Evolutionary conservation across 92 coral and sea anemone species (phyloP).

Genomic region (Montipora capitata): DNA sequence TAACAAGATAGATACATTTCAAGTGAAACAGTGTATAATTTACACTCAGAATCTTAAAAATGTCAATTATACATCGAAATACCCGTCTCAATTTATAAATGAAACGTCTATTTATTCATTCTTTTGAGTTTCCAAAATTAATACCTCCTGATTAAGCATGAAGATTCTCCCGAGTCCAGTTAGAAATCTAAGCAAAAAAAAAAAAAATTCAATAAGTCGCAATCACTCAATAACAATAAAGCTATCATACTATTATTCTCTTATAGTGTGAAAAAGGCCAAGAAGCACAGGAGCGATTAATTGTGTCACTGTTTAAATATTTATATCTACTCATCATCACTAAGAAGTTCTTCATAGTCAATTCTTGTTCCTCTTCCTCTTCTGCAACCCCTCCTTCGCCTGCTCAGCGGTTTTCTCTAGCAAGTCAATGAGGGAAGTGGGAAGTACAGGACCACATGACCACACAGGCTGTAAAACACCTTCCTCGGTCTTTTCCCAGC

Average conservation of each 20-base stretch:
- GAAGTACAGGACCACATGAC: conserved; percentile 52
- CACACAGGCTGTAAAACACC: conserved; percentile 63
- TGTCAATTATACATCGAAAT: too few species aligned
- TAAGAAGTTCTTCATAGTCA: conserved; percentile 47
- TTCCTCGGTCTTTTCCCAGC: conserved; percentile 24
- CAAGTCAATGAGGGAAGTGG: conserved; percentile 57
- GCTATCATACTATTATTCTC: not conserved
- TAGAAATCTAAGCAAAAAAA: too few species aligned
- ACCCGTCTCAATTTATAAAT: too few species aligned
- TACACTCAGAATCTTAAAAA: not conserved
- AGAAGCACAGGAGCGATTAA: conserved; percentile 34
- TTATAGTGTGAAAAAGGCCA: conserved; percentile 35
- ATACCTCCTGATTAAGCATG: too few species aligned
- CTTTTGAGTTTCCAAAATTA: too few species aligned
- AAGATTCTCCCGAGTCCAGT: too few species aligned
- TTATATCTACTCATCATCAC: conserved; percentile 29
- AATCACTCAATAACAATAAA: too few species aligned
- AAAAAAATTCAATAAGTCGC: too few species aligned
- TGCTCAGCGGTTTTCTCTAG: conserved; percentile 29
- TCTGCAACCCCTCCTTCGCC: not conserved
- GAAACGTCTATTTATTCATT: too few species aligned
- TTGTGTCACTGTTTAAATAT: conserved; percentile 24
- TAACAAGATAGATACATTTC: not conserved
- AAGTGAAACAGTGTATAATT: not conserved
- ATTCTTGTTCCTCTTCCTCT: conserved; percentile 37